Conservation (phyloP, 2,888 invertebrate genomes). For the Callimorpha dominula region DNA sequence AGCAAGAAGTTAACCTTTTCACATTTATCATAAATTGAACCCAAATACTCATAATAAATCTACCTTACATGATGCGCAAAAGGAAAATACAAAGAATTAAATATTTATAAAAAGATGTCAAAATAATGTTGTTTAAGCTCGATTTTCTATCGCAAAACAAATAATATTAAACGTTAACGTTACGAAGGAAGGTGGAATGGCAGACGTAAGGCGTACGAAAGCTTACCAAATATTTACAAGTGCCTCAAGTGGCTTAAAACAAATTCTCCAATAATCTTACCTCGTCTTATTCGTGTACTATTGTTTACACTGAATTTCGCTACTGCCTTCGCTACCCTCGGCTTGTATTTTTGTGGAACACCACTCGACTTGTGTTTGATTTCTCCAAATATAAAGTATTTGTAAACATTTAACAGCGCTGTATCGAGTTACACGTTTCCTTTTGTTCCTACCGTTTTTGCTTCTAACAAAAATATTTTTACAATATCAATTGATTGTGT, state of each 20-base stretch:
- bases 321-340: conserved; percentile 66
- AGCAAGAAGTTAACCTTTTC: conserved; percentile 17
- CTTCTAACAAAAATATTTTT: conserved; percentile 50
- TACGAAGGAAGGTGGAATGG: conserved; percentile 72
- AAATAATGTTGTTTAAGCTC: conserved; percentile 49
- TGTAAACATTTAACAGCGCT: conserved; percentile 80
- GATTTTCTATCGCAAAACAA: conserved; percentile 62
- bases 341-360: conserved; percentile 78
- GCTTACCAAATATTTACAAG: conserved; percentile 85
- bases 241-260: conserved; percentile 84
- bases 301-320: conserved; percentile 81
- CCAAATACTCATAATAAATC: conserved; percentile 25
- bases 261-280: conserved; percentile 84
- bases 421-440: conserved; percentile 80
- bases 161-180: conserved; percentile 73
- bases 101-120: conserved; percentile 46
- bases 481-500: conserved; percentile 40
- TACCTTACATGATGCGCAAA: conserved; percentile 19
- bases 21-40: conserved; percentile 21
- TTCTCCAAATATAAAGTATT: conserved; percentile 82
- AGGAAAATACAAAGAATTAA: conserved; percentile 28
- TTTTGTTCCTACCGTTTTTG: conserved; percentile 65
- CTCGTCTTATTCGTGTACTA: conserved; percentile 77
- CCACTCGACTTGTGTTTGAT: conserved; percentile 84
- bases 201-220: conserved; percentile 71